phyloP scores from a whole-genome alignment of 1,140 invertebrate species.

The Geopemphigus sp. region DNA sequence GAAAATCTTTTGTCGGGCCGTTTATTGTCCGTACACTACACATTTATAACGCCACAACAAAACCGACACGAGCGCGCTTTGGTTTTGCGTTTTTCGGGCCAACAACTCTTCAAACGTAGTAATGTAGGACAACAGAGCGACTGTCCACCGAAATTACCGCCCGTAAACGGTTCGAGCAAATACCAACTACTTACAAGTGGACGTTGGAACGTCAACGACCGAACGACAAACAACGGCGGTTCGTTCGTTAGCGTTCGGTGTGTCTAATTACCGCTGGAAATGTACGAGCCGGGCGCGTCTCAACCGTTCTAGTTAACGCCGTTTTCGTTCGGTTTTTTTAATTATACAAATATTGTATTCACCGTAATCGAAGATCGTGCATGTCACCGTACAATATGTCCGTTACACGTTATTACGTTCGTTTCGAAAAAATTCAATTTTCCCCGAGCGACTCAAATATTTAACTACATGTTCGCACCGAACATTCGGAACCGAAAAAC shows the following conservation, averaged over 20 bases:
- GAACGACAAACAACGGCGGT: not conserved
- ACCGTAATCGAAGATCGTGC: too few relatives aligned
- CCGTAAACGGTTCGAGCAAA: too few relatives aligned
- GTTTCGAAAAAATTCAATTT: not conserved
- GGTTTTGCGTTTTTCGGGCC: not conserved
- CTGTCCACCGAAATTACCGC: conserved; percentile 6
- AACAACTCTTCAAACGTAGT: too few relatives aligned
- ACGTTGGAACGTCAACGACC: not conserved
- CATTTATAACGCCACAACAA: not conserved
- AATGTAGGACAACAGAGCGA: too few relatives aligned
- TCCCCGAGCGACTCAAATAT: not conserved
- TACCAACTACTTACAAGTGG: too few relatives aligned
- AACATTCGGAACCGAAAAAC: conserved; percentile 13
- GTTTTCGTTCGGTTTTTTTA: not conserved
- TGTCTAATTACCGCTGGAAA: conserved; percentile 8
- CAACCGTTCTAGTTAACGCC: conserved; percentile 8
- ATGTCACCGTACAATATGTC: too few relatives aligned
- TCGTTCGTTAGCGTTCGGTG: not conserved
- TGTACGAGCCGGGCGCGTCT: not conserved
- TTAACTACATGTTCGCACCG: not conserved
- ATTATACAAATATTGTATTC: too few relatives aligned
- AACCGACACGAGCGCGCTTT: not conserved
- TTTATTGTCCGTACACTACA: too few relatives aligned
- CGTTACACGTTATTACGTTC: not conserved
- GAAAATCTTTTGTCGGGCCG: conserved; percentile 13